Percentiles rank a stretch among this genome's conserved stretches.
Evolutionary conservation across 1,140 invertebrate genomes (phyloP).

Genomic region (Drosophila arizonae): DNA sequence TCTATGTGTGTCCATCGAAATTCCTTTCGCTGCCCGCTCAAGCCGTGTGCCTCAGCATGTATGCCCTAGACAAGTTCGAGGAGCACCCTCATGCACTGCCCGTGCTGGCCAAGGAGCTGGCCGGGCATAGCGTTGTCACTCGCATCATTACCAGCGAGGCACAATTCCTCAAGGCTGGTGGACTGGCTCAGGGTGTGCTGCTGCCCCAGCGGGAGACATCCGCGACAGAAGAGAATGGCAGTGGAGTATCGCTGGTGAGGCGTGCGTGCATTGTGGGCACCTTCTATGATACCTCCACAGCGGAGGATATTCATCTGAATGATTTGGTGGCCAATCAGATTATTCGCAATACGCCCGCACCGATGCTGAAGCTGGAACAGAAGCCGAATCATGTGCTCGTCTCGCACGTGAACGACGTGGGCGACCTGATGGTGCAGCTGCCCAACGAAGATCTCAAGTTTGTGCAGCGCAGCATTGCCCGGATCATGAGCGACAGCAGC

Average conservation of each 20-base stretch:
- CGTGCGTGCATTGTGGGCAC: conserved; percentile 70
- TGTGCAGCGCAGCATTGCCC: conserved; percentile 68
- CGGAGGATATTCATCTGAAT: conserved; percentile 78
- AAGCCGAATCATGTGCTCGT: conserved; percentile 67
- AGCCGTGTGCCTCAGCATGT: conserved; percentile 74
- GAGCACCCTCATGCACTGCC: conserved; percentile 69
- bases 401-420: conserved; percentile 71
- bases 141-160: conserved; percentile 67
- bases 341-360: conserved; percentile 57
- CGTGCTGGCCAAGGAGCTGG: conserved; percentile 55
- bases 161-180: conserved; percentile 54
- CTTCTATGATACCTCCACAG: conserved; percentile 77
- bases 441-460: conserved; percentile 68
- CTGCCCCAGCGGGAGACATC: neutral
- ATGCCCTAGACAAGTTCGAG: conserved; percentile 80
- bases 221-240: conserved; percentile 4
- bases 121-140: conserved; percentile 67
- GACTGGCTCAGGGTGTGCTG: conserved; percentile 39
- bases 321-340: conserved; percentile 68
- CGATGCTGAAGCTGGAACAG: conserved; percentile 59
- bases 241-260: conserved; percentile 17
- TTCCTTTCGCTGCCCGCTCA: conserved; percentile 72
- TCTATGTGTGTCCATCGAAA: conserved; percentile 57
- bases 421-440: conserved; percentile 71
- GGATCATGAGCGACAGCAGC: conserved; percentile 59